phyloP scores from a whole-genome alignment of 1,140 invertebrate genomes.

The Scaptomyza pallida region DNA sequence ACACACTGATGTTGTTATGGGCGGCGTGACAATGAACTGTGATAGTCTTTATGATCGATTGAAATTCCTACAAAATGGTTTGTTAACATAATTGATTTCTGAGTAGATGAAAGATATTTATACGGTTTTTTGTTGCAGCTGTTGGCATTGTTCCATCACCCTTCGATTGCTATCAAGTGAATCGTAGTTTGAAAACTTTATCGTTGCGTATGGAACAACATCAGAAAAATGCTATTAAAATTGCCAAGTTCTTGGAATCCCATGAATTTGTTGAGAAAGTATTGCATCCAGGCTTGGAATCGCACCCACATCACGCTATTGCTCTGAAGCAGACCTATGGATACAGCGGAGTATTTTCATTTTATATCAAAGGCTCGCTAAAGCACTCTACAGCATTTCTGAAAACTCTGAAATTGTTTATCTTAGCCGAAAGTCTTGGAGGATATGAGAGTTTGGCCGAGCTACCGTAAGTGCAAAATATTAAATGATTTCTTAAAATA shows the following conservation, averaged over 20 bases:
- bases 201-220: conserved; percentile 96
- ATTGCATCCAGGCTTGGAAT: conserved; percentile 93
- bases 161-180: conserved; percentile 97
- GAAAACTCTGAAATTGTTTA: conserved; percentile 91
- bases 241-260: conserved; percentile 92
- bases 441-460: conserved; percentile 97
- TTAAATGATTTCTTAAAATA: not conserved
- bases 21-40: conserved; percentile 91
- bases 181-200: conserved; percentile 97
- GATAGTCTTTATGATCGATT: conserved; percentile 90
- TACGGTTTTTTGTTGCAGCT: conserved; percentile 84
- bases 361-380: conserved; percentile 93
- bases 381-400: conserved; percentile 92
- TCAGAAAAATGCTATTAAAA: conserved; percentile 89
- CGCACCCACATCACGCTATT: conserved; percentile 95
- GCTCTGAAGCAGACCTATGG: conserved; percentile 93
- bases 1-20: conserved; percentile 99
- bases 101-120: conserved; percentile 21
- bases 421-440: conserved; percentile 97
- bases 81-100: conserved; percentile 35
- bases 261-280: conserved; percentile 93
- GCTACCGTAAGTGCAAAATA: conserved; percentile 89
- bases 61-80: conserved; percentile 95
- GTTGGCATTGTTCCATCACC: conserved; percentile 97
- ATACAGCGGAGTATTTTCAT: conserved; percentile 96